These are phyloP conservation scores for Engystomops pustulosus DNA, from an alignment of 2,113 vertebrate species.

Conservation along the genomic window DNA sequence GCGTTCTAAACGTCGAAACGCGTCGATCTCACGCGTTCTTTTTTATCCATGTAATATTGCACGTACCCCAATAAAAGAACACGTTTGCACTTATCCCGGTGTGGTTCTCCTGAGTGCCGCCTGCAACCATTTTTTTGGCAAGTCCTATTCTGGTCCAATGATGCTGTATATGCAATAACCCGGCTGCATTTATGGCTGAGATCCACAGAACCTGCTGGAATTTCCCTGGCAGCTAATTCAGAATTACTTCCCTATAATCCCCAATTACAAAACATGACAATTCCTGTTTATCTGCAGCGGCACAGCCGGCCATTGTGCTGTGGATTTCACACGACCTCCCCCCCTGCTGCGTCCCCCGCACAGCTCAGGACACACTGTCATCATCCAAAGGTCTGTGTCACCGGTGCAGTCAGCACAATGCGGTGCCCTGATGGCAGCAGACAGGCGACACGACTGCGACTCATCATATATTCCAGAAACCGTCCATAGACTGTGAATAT, in stretches of 20 bases:
- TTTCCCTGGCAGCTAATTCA: background rate
- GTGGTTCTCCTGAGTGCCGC: no score
- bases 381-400: background rate
- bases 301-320: background rate
- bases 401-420: background rate
- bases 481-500: no score
- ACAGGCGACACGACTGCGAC: background rate
- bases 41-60: no score
- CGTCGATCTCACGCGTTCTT: no score
- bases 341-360: background rate
- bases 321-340: background rate
- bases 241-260: background rate
- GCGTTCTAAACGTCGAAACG: no score
- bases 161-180: no score
- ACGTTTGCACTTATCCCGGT: no score
- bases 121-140: no score
- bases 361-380: background rate
- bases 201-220: background rate
- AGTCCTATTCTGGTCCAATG: no score
- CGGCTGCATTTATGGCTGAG: no score
- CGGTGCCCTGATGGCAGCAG: background rate
- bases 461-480: background rate
- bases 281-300: background rate
- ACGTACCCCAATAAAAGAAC: no score
- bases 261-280: background rate